Conservation (phyloP, 2,888 invertebrate genomes). For the Andrena bicolor region DNA sequence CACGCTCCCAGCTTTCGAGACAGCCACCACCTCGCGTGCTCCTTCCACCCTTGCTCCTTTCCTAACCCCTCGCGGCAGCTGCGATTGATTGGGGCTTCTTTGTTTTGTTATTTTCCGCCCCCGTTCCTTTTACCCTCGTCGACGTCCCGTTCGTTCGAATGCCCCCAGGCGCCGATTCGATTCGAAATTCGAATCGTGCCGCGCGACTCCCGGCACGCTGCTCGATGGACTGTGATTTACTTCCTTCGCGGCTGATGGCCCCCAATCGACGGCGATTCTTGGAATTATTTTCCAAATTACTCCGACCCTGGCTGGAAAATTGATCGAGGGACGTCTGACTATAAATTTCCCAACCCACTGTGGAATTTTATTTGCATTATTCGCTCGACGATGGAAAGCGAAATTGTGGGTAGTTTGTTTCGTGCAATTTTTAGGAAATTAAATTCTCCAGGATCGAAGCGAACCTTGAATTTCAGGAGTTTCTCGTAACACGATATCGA, state of each 20-base stretch:
- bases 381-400: too few relatives aligned
- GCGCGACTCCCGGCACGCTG: slow-evolving; percentile 17
- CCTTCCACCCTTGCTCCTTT: not conserved
- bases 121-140: slow-evolving; percentile 26
- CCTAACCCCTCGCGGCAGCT: not conserved
- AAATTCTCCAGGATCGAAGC: too few relatives aligned
- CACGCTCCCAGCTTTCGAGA: not conserved
- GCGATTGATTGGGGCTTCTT: slow-evolving; percentile 45
- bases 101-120: slow-evolving; percentile 51
- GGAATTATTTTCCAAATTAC: not conserved
- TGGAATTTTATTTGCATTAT: too few relatives aligned
- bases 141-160: slow-evolving; percentile 24
- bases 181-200: slow-evolving; percentile 29
- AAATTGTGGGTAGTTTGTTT: too few relatives aligned
- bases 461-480: too few relatives aligned
- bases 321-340: too few relatives aligned
- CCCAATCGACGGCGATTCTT: not conserved
- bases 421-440: too few relatives aligned
- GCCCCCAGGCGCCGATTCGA: slow-evolving; percentile 17
- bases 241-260: not conserved
- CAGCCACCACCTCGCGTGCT: not conserved
- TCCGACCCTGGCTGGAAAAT: not conserved
- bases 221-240: not conserved
- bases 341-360: too few relatives aligned
- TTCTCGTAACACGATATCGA: too few relatives aligned